Evolutionary conservation across 2,888 invertebrate genomes (phyloP), one percentile per base, ranked within the genome.

Genomic region (Coenonympha glycerion): DNA sequence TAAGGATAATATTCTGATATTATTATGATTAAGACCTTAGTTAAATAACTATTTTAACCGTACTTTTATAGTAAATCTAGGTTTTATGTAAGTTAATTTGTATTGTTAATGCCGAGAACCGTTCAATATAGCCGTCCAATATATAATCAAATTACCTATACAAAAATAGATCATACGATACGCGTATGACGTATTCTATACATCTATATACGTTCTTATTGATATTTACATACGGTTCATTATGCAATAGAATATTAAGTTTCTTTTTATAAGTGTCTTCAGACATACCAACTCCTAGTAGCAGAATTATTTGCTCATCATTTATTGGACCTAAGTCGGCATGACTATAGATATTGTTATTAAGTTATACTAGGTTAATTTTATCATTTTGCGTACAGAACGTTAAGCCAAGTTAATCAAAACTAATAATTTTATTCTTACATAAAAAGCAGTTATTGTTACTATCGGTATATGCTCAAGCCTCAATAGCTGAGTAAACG

Each of bases 1-100:
- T 56, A 24, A 56, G 56, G n/a, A n/a, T 53, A 18, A 13, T 15
- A 26, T 11, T 15, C 9, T 41, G 16, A n/a, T 53, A 18, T 13
- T 15, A 26, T 11, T 15, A 9, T 41, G 16, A 11, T 41, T 28
- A 40, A 16, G 11, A 24, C 16, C 40, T 26, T 30, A 6, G 9
- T n/a, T 11, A 18, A 16, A n/a, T 41, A 4, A 1, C 5, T 28
- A 28, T 16, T 16, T 41, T 4, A n/a, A 28, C 15, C 26, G 8
- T 15, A 16, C 0, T 40, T 28, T 9, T 28, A n/a, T n/a, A n/a
- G n/a, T n/a, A n/a, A n/a, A n/a, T n/a, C n/a, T n/a, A 24, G 8
- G 15, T 22, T 16, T 24, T 3, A 3, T 6, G 13, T 21, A 21
- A 21, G 2, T 13, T 6, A 15, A 1, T 31, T 6, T 9, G 22